Conservation (phyloP, 2,888 invertebrate genomes). For the Callosobruchus maculatus region DNA sequence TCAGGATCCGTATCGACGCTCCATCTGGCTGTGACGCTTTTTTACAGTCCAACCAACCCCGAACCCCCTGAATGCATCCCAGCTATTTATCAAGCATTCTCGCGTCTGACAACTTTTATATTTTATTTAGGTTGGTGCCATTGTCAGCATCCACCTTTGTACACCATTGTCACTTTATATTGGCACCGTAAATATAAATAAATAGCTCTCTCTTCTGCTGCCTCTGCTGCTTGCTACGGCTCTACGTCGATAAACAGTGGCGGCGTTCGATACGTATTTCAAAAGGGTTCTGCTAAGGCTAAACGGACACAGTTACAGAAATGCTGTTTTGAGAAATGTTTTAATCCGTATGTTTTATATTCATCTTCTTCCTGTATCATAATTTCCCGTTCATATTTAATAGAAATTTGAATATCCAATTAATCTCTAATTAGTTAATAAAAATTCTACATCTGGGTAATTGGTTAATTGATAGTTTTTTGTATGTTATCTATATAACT, state of each 20-base stretch:
- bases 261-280: not conserved
- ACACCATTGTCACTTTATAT: slow-evolving; percentile 41
- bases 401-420: too few relatives aligned
- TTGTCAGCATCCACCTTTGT: slow-evolving; percentile 32
- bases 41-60: slow-evolving; percentile 8
- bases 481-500: too few relatives aligned
- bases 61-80: slow-evolving; percentile 20
- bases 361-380: too few relatives aligned
- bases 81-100: slow-evolving; percentile 45
- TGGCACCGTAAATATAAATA: slow-evolving; percentile 43
- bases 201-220: slow-evolving; percentile 24
- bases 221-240: too few relatives aligned
- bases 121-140: slow-evolving; percentile 40
- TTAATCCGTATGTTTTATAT: too few relatives aligned
- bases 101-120: slow-evolving; percentile 44
- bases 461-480: too few relatives aligned
- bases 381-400: too few relatives aligned
- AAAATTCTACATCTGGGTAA: too few relatives aligned
- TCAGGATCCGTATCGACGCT: not conserved
- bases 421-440: too few relatives aligned
- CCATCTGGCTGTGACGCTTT: not conserved
- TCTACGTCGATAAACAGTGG: not conserved
- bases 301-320: not conserved
- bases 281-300: too few relatives aligned
- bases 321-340: not conserved